A percentile compares a stretch with the other conserved stretches of the same genome.
phyloP scores from a whole-genome alignment of 2,797 vertebrate species.

The Babyrousa celebensis region DNA sequence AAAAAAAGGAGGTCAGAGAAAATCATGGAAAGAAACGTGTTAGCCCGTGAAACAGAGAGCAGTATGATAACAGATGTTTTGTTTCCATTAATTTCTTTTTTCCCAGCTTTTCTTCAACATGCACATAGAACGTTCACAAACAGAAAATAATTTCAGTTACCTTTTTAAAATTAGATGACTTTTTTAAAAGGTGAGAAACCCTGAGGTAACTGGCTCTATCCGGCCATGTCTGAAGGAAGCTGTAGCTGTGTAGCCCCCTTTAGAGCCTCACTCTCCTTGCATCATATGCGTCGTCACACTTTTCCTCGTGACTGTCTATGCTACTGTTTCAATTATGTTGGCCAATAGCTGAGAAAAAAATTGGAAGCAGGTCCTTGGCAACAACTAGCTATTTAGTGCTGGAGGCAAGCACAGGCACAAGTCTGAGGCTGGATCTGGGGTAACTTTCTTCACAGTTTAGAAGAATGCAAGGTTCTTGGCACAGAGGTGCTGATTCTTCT shows the following conservation, averaged over 20 bases:
- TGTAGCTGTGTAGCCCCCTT: neutral
- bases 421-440: neutral
- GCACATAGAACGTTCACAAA: neutral
- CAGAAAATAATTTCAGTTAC: conserved; percentile 42
- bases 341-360: conserved; percentile 21
- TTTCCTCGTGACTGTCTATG: neutral
- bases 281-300: neutral
- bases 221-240: neutral
- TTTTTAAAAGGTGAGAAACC: neutral
- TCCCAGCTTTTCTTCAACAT: neutral
- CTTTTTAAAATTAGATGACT: neutral
- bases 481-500: conserved; percentile 37
- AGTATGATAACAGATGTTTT: neutral
- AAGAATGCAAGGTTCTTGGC: conserved; percentile 48
- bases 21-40: neutral
- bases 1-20: neutral
- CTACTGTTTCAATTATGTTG: neutral
- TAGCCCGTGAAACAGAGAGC: neutral
- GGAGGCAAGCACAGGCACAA: neutral
- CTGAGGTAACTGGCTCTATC: neutral
- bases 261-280: neutral
- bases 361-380: conserved; percentile 1
- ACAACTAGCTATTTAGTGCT: neutral
- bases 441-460: neutral
- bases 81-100: neutral